Evolutionary conservation across 1,140 invertebrate species (phyloP).

Genomic region (Periplaneta americana): DNA sequence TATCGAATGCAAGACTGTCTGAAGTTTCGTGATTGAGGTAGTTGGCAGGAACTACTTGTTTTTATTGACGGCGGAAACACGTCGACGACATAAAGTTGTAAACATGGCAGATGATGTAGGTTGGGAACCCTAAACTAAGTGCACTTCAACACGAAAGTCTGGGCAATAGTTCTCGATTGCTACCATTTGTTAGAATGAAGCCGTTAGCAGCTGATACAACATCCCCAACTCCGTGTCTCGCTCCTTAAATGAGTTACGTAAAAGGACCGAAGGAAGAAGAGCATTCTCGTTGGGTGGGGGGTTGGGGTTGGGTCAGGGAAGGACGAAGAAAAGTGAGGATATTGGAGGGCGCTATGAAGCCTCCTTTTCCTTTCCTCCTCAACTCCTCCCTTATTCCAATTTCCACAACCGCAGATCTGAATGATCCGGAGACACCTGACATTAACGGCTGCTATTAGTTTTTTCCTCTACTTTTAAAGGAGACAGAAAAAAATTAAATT

Average conservation of each 20-base stretch:
- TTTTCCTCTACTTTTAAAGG: background rate
- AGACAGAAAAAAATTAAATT: background rate
- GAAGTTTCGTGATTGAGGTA: no score
- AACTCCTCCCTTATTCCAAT: background rate
- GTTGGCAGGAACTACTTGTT: no score
- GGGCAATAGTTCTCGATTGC: no score
- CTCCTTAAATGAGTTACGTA: background rate
- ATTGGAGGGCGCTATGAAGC: background rate
- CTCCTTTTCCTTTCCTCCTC: background rate
- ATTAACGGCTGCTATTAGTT: background rate
- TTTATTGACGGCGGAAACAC: no score
- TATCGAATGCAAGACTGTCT: background rate
- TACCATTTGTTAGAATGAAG: no score
- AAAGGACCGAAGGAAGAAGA: background rate
- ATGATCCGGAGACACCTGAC: background rate
- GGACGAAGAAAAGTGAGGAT: background rate
- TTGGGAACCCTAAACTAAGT: no score
- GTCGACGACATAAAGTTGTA: no score
- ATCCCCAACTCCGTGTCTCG: background rate
- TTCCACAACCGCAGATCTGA: background rate
- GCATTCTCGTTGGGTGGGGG: no score
- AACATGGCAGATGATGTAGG: no score
- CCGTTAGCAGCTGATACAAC: no score
- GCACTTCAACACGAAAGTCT: no score
- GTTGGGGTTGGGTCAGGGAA: no score